Evolutionary conservation across 2,797 vertebrate genomes (phyloP), one percentile per base, ranked within the genome.

Genomic region (Crenichthys baileyi): DNA sequence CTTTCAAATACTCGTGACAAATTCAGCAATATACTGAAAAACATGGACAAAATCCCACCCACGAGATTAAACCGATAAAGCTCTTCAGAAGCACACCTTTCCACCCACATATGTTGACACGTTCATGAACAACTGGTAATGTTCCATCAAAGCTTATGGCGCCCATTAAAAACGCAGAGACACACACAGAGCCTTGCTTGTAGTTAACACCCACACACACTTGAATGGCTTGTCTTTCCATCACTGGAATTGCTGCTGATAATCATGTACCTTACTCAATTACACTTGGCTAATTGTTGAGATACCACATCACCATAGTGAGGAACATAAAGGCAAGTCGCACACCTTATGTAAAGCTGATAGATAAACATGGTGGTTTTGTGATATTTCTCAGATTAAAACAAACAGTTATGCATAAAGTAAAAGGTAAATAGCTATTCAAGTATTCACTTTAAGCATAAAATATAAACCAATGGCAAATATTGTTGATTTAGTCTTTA

Each of bases 71-170:
- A 94, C 82, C 88, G 85, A 93, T 90, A 94, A 92, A 90, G 90
- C 87, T 90, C 92, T 94, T 91, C 87, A 92, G 83, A 91, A 88
- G 86, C 86, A 76, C 85, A 95, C 93, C 94, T 92, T 91, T 90
- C 91, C 93, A 86, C 94, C 95, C 93, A 95, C 94, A 84, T 92
- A 84, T 92, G 92, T 93, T 93, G 90, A 93, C 91, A 90, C 88
- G 85, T 86, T 88, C 90, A 88, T 81, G 90, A 91, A 92, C 91
- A 91, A 92, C 91, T 87, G 87, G 82, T 93, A 94, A 94, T 92
- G 94, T 92, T 92, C 92, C 91, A 92, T 93, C 91, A 92, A 92
- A 93, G 91, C 92, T 89, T 91, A 91, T 85, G 83, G 92, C 88
- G 55, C 76, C 89, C 90, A 90, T 93, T 92, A 90, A 91, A 60